Evolutionary conservation across 2,113 vertebrate genomes (phyloP).

Genomic region (Chelonoidis abingdonii): DNA sequence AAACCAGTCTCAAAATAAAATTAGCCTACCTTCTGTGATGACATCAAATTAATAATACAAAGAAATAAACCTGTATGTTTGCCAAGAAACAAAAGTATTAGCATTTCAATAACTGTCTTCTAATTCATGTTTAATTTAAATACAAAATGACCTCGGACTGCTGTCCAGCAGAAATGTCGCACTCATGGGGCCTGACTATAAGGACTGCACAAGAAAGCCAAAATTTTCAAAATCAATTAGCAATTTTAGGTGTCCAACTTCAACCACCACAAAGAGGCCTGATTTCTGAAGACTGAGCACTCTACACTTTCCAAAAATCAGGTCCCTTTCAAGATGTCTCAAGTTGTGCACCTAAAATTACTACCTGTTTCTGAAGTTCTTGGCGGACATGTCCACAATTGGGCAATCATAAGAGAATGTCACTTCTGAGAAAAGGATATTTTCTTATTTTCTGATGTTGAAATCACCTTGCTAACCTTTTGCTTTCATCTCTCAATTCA

Average conservation of each 20-base stretch:
- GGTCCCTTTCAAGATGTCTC: neutral
- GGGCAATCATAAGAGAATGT: neutral
- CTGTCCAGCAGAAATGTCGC: neutral
- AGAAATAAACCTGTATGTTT: constrained; percentile 63
- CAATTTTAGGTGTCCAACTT: neutral
- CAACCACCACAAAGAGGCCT: neutral
- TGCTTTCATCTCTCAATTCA: neutral
- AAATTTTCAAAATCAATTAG: neutral
- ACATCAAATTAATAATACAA: constrained; percentile 76
- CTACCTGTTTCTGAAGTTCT: neutral
- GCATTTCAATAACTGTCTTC: neutral
- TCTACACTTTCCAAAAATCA: neutral
- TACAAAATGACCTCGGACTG: neutral
- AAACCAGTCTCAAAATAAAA: constrained; percentile 72
- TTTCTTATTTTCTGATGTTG: neutral
- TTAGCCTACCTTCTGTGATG: constrained; percentile 72
- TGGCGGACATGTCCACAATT: neutral
- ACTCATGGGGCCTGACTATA: neutral
- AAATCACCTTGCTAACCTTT: neutral
- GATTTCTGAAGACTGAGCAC: neutral
- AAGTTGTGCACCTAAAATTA: neutral
- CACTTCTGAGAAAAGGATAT: neutral
- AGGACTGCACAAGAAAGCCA: neutral
- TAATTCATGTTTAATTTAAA: constrained; percentile 27
- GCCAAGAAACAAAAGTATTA: constrained; percentile 67